Conservation (phyloP, 2,113 vertebrate species). For the Camelus dromedarius region DNA sequence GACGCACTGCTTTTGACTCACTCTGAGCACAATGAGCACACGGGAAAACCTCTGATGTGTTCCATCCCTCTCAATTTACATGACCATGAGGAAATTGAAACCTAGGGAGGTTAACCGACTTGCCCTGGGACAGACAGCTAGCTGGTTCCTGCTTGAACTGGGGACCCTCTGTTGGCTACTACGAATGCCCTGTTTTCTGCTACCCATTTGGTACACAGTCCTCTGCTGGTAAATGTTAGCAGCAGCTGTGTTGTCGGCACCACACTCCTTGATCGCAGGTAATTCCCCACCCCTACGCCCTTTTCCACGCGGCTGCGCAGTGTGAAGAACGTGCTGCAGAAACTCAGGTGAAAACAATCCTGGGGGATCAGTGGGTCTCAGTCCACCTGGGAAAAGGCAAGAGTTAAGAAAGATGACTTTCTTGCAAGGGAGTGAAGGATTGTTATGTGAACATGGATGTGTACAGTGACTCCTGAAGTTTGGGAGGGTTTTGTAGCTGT, state of each 20-base stretch:
- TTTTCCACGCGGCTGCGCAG: neutral
- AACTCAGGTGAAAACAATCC: neutral
- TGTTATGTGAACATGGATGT: neutral
- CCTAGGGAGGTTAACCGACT: slow-evolving; percentile 47
- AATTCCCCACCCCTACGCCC: neutral
- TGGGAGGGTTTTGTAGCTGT: neutral
- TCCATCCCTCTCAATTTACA: slow-evolving; percentile 63
- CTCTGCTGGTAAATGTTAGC: neutral
- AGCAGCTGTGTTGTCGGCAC: neutral
- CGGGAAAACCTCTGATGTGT: neutral
- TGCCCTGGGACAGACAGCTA: neutral
- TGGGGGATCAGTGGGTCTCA: neutral
- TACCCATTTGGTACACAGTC: neutral
- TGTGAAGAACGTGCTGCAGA: neutral
- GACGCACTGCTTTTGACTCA: slow-evolving; percentile 27
- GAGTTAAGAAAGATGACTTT: neutral
- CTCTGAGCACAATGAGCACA: neutral
- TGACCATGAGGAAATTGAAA: slow-evolving; percentile 71
- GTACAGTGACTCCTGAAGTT: neutral
- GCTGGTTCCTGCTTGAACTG: slow-evolving; percentile 49
- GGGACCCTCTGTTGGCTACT: neutral
- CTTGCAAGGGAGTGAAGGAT: neutral
- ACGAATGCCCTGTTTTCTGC: neutral
- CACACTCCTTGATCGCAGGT: slow-evolving; percentile 22
- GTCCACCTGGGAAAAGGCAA: neutral